phyloP scores from a whole-genome alignment of 2,797 vertebrate genomes.

The Lycodopsis pacificus region DNA sequence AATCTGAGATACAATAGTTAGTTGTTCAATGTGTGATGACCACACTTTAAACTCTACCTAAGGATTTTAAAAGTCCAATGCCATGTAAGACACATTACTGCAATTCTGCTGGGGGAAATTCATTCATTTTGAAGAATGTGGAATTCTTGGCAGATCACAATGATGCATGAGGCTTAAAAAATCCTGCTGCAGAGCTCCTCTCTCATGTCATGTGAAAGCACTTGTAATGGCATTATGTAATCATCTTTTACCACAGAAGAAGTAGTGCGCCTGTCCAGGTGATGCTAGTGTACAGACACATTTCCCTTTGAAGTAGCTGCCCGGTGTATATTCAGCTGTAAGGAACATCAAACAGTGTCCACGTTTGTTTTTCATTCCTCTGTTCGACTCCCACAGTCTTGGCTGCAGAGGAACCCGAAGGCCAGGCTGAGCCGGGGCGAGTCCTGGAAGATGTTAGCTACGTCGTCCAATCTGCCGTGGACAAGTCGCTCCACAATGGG shows the following conservation, averaged over 20 bases:
- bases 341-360: slow-evolving; percentile 37
- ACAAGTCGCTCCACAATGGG: slow-evolving; percentile 37
- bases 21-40: neutral
- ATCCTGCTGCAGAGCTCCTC: neutral
- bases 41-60: neutral
- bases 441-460: slow-evolving; percentile 15
- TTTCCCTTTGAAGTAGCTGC: slow-evolving; percentile 46
- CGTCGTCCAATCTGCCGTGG: slow-evolving; percentile 25
- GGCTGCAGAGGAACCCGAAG: slow-evolving; percentile 37
- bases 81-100: neutral
- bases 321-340: slow-evolving; percentile 67
- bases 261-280: slow-evolving; percentile 3
- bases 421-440: slow-evolving; percentile 18
- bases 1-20: neutral
- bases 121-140: neutral
- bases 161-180: neutral
- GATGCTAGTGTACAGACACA: neutral
- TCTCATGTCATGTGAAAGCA: neutral
- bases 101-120: neutral
- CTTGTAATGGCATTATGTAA: neutral
- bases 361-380: slow-evolving; percentile 72
- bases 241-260: slow-evolving; percentile 17
- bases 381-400: slow-evolving; percentile 56
- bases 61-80: neutral
- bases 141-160: neutral